Evolutionary conservation across 2,888 invertebrate genomes (phyloP).

Genomic region (Drosophila austrosaltans): DNA sequence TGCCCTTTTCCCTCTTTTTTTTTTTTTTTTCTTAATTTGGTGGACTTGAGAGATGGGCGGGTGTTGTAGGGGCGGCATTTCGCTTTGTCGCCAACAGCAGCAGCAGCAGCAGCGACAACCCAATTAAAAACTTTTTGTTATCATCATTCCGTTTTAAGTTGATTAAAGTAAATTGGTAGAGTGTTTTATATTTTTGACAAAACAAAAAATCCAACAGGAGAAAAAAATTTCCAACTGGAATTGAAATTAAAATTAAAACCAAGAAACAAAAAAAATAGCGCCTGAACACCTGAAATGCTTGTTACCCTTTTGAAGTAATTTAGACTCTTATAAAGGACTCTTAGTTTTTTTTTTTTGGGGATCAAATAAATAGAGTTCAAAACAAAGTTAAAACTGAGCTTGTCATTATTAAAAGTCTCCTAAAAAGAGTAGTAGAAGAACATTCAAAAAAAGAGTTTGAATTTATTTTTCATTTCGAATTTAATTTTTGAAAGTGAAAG

Average conservation of each 20-base stretch:
- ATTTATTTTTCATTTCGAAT: no score
- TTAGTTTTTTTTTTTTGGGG: no score
- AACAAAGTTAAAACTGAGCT: no score
- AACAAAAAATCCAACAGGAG: not conserved
- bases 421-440: no score
- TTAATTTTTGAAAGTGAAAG: no score
- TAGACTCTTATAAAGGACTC: not conserved
- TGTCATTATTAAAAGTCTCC: no score
- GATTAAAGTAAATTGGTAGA: slow-evolving; percentile 57
- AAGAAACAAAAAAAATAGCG: slow-evolving; percentile 29
- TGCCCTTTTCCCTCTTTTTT: slow-evolving; percentile 28
- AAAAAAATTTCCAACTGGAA: slow-evolving; percentile 11
- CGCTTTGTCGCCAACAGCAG: slow-evolving; percentile 42
- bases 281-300: not conserved
- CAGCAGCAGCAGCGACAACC: slow-evolving; percentile 50
- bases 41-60: not conserved
- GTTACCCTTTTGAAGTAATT: not conserved
- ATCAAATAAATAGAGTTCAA: no score
- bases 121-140: slow-evolving; percentile 74
- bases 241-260: slow-evolving; percentile 15
- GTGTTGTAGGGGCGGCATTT: slow-evolving; percentile 2
- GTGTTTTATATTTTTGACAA: slow-evolving; percentile 31
- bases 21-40: not conserved
- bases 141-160: slow-evolving; percentile 57
- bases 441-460: no score